Base-by-base conservation (phyloP, 2,797 vertebrate species). In the Cossypha dichroa region DNA sequence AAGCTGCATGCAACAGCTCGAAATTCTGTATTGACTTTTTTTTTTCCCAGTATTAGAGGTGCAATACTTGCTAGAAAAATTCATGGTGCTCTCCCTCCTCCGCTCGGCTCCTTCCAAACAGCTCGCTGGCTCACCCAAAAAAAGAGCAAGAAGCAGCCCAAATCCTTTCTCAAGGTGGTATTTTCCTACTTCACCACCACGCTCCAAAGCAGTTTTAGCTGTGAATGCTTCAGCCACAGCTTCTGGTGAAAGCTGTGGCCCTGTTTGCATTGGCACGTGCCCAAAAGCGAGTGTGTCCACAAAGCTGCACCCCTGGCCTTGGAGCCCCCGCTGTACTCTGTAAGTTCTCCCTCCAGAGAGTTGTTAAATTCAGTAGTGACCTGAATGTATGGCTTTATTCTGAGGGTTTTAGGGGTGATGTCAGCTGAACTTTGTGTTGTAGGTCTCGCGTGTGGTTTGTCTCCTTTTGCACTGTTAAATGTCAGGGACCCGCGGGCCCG, bases 1-100 rank as follows among this genome's bases (percentile, higher is more conserved):
- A 94, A 98, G 98, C 98, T 98, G 97, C 98, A 98, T 98, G 99
- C 96, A 98, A 98, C 98, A 98, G 98, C 98, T 97, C 77, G 74
- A 96, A 93, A 97, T 92, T 99, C 97, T 99, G 96, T 98, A 95
- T 97, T 96, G 90, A 95, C 85, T 81, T 91, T 48, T 88, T 88
- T 64, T 48, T 36, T 22, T 26, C n/a, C 89, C 90, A 43, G 98
- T 98, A 98, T 99, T 99, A 98, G 98, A 98, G 98, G 98, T 99
- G 98, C 98, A 98, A 98, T 99, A 98, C 95, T 98, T 97, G 96
- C 93, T 97, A 78, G 95, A 93, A 94, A 96, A 96, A 92, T 79
- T 59, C 28, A 40, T 23, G 21, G 94, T 91, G 85, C 96, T 94
- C 97, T 97, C 94, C 92, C 96, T 95, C 95, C 94, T 97, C 97